Percentiles rank a stretch among this genome's conserved stretches.
Conservation (phyloP, 2,888 invertebrate species). For the Synergus gifuensis region DNA sequence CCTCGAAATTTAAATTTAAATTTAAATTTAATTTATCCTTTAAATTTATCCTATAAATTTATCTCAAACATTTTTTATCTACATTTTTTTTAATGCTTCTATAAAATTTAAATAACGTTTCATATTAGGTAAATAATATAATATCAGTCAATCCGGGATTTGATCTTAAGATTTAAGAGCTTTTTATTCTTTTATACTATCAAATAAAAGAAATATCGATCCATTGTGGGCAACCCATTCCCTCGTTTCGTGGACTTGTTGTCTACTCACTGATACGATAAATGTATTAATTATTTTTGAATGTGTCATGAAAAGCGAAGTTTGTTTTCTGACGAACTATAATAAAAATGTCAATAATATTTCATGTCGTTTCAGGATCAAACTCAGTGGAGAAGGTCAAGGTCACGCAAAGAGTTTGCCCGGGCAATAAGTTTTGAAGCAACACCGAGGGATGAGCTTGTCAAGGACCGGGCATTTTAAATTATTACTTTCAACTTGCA, state of each 20-base stretch:
- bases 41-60: too few species aligned
- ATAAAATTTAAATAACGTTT: background rate
- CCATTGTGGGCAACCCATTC: background rate
- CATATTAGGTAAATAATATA: background rate
- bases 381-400: conserved; percentile 27
- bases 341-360: background rate
- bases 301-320: background rate
- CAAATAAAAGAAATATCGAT: background rate
- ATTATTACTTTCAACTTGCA: conserved; percentile 12
- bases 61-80: background rate
- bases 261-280: background rate
- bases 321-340: background rate
- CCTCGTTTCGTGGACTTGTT: background rate
- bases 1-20: too few species aligned
- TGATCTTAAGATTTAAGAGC: background rate
- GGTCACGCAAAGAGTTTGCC: conserved; percentile 21
- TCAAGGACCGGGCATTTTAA: conserved; percentile 2
- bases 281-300: background rate
- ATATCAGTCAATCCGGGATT: background rate
- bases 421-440: conserved; percentile 25
- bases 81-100: too few species aligned
- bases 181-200: background rate
- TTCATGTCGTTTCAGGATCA: background rate
- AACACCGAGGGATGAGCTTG: background rate
- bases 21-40: too few species aligned